Conservation (phyloP, 1,140 invertebrate species). For the Melanaphis sacchari region DNA sequence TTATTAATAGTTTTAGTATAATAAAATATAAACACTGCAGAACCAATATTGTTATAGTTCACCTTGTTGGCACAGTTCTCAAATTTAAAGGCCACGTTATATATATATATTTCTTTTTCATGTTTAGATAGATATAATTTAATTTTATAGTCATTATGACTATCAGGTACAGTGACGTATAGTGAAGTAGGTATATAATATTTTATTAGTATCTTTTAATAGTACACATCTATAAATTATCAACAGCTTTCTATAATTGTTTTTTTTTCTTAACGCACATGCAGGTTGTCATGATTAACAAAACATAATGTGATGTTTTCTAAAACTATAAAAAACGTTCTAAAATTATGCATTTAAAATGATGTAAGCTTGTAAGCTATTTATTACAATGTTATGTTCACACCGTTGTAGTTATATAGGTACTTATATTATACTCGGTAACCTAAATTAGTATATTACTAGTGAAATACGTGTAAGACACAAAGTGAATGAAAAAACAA, state of each 20-base stretch:
- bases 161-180: not conserved
- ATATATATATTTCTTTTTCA: not conserved
- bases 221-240: not conserved
- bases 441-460: not conserved
- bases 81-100: not conserved
- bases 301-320: not conserved
- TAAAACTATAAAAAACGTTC: not conserved
- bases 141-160: not conserved
- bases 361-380: not conserved
- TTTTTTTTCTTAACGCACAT: not conserved
- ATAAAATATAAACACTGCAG: not conserved
- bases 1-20: not conserved
- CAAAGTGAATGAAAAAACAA: not conserved
- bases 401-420: not conserved
- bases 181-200: not conserved
- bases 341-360: not conserved
- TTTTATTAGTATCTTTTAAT: slow-evolving; percentile 7
- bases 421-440: not conserved
- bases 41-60: not conserved
- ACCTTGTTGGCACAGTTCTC: not conserved
- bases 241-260: not conserved
- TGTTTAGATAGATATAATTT: not conserved
- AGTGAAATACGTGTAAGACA: not conserved
- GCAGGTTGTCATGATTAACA: not conserved
- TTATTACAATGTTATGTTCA: not conserved